Evolutionary conservation across 2,113 vertebrate genomes (phyloP).

Genomic region (Proterorhinus semilunaris): DNA sequence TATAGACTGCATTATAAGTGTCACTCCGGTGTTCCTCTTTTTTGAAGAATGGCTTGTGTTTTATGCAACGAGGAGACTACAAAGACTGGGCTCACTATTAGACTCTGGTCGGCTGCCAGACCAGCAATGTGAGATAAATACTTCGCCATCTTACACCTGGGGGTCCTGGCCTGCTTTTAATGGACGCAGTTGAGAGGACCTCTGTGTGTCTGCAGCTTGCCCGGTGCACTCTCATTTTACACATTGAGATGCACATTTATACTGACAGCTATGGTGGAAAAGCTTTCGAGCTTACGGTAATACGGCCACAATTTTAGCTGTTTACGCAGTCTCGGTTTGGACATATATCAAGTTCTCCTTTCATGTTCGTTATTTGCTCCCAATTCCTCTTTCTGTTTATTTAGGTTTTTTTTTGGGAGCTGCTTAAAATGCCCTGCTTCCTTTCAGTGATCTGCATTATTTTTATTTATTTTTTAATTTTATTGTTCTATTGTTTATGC

Average conservation of each 20-base stretch:
- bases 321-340: background rate
- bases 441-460: background rate
- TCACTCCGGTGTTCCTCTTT: slow-evolving; percentile 54
- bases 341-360: background rate
- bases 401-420: background rate
- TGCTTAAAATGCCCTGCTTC: background rate
- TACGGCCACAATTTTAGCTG: background rate
- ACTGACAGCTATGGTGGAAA: slow-evolving; percentile 1
- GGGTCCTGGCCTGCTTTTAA: slow-evolving; percentile 61
- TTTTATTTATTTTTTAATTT: background rate
- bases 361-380: background rate
- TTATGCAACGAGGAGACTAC: slow-evolving; percentile 39
- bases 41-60: slow-evolving; percentile 24
- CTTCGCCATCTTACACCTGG: slow-evolving; percentile 66
- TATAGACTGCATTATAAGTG: slow-evolving; percentile 10
- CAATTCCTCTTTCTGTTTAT: background rate
- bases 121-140: slow-evolving; percentile 70
- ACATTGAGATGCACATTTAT: slow-evolving; percentile 18
- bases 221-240: slow-evolving; percentile 33
- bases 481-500: too few relatives aligned
- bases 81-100: slow-evolving; percentile 60
- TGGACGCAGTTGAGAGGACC: slow-evolving; percentile 50
- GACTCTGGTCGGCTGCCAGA: slow-evolving; percentile 62
- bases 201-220: slow-evolving; percentile 33
- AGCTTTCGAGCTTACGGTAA: background rate